Evolutionary conservation across 2,888 invertebrate genomes (phyloP), one percentile per base, ranked within the genome.

Genomic region (Perithous albicinctus): DNA sequence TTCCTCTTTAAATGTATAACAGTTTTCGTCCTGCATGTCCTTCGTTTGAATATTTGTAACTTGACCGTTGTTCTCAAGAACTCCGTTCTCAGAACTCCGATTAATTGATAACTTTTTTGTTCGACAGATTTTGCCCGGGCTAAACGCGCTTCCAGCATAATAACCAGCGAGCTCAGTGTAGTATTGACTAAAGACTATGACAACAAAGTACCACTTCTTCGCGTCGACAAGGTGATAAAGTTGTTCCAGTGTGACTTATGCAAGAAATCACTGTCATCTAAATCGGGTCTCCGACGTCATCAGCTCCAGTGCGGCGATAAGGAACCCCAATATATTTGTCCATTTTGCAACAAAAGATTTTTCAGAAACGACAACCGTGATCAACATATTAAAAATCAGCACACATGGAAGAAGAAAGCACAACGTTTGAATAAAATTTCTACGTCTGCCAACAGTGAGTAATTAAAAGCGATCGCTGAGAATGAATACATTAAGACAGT

Each of bases 281-380:
- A 18, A 0, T 35, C 32, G 8, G 59, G 88, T 48, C 84, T 93
- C 23, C 87, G 86, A 59, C 88, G 92, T 15, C 93, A 93, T 81
- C 87, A 90, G 72, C 85, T 87, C 64, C 89, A 93, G 59, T 93
- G 92, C 80, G 93, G 92, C 15, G 84, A 88, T 48, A 97, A 97
- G 92, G 96, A 97, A 93, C 97, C 96, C 20, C 96, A 96, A 93
- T 97, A 96, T 93, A 96, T 96, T 91, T 97, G 97, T 92, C 96
- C 96, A 23, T 96, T 96, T 93, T 97, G 97, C 93, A 67, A 77
- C 20, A 88, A 83, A 56, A 87, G 85, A 64, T 90, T 89, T 79
- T 88, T 85, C 54, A 85, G 89, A 35, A 82, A 84, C n/a, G 89
- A 89, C 38, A 79, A 85, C 41, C 67, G 87, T 15, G 87, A 87